These are phyloP conservation scores for Oryzias curvinotus DNA, from an alignment of 2,113 vertebrate species.

Conservation along the genomic window DNA sequence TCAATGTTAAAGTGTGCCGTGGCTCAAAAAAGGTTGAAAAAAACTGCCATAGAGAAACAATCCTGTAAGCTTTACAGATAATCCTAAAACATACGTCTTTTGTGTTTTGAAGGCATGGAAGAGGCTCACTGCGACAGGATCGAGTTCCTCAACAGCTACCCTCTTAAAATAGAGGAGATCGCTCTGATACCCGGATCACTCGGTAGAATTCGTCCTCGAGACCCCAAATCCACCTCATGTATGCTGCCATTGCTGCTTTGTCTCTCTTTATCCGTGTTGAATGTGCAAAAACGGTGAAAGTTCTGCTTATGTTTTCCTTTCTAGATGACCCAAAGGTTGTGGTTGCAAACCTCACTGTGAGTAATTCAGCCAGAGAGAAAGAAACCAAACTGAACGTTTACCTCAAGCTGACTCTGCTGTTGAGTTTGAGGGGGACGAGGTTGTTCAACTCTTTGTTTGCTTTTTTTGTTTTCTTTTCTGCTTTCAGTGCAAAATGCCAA, in stretches of 20 bases:
- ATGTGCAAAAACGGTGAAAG: neutral
- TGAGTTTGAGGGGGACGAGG: constrained; percentile 1
- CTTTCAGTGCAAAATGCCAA: constrained; percentile 90
- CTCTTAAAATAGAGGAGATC: constrained; percentile 89
- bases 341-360: constrained; percentile 94
- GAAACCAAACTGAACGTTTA: neutral
- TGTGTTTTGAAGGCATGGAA: constrained; percentile 86
- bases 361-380: constrained; percentile 45
- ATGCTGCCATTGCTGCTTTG: constrained; percentile 42
- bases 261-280: rapidly evolving
- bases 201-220: constrained; percentile 87
- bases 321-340: constrained; percentile 90
- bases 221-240: constrained; percentile 84
- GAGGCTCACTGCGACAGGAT: constrained; percentile 92
- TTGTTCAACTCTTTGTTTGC: constrained; percentile 3
- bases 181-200: constrained; percentile 89
- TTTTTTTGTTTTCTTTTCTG: rapidly evolving
- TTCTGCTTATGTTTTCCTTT: constrained; percentile 25
- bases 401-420: neutral
- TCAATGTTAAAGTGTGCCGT: no score
- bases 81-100: neutral
- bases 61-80: no score
- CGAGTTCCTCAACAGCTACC: constrained; percentile 91
- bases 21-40: no score
- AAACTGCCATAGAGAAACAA: no score